These are phyloP conservation scores for Empis stercorea DNA, from an alignment of 2,888 invertebrate genomes.

Conservation along the genomic window DNA sequence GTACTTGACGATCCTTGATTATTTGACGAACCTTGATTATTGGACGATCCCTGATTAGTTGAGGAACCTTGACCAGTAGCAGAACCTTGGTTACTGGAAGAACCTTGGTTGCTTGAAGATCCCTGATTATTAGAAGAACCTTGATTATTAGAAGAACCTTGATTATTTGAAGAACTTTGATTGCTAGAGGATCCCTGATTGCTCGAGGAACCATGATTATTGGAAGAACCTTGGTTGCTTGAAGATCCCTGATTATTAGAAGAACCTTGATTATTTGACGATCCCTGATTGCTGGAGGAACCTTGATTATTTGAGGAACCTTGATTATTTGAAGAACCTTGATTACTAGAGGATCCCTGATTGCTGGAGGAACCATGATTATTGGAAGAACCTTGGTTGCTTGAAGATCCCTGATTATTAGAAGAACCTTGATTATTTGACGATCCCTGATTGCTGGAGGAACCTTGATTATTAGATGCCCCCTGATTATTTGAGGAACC, in stretches of 20 bases:
- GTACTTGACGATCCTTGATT: constrained; percentile 9
- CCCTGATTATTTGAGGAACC: not conserved
- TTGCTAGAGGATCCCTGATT: constrained; percentile 9
- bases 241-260: constrained; percentile 6
- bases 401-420: constrained; percentile 8
- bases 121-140: constrained; percentile 8
- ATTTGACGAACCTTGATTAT: constrained; percentile 10
- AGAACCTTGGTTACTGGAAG: constrained; percentile 7
- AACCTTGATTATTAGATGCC: not conserved
- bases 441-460: not conserved
- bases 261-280: constrained; percentile 4
- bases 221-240: constrained; percentile 9
- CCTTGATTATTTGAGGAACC: constrained; percentile 2
- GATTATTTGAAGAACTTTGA: constrained; percentile 8
- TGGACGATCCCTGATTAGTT: constrained; percentile 10
- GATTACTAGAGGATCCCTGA: constrained; percentile 3
- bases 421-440: constrained; percentile 3
- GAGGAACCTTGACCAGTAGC: constrained; percentile 8
- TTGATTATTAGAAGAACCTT: constrained; percentile 9
- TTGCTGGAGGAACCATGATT: constrained; percentile 9
- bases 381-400: constrained; percentile 11
- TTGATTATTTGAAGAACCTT: constrained; percentile 2
- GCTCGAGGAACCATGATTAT: constrained; percentile 10
- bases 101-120: constrained; percentile 8
- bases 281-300: constrained; percentile 4